Evolutionary conservation across 1,140 invertebrate genomes (phyloP).

Genomic region (Leptinotarsa undecemlineata): DNA sequence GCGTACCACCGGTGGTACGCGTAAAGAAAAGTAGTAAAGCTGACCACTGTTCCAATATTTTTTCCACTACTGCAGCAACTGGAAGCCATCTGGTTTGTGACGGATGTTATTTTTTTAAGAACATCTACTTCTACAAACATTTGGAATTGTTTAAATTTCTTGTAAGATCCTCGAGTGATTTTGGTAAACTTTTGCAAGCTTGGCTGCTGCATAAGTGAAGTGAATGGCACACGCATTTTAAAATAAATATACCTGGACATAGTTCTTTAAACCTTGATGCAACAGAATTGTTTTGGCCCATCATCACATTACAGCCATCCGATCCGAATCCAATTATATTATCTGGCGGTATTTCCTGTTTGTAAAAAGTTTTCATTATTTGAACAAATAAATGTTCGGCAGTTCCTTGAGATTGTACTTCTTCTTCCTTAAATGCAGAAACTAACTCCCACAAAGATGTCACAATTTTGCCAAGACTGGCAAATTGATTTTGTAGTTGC

Average conservation of each 20-base stretch:
- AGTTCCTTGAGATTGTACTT: constrained; percentile 40
- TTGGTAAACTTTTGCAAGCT: constrained; percentile 50
- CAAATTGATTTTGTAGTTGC: constrained; percentile 15
- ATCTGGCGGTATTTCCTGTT: constrained; percentile 43
- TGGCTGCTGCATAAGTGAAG: constrained; percentile 43
- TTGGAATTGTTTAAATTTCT: constrained; percentile 23
- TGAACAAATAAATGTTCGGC: constrained; percentile 46
- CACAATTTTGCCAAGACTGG: constrained; percentile 36
- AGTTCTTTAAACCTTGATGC: constrained; percentile 38
- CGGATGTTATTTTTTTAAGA: constrained; percentile 23
- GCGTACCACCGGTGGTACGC: no score
- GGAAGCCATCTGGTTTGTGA: constrained; percentile 48
- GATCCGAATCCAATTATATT: constrained; percentile 54
- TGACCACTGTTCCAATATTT: constrained; percentile 38
- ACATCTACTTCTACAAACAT: not conserved
- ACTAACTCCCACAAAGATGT: constrained; percentile 49
- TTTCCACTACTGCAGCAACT: constrained; percentile 37
- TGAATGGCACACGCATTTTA: constrained; percentile 54
- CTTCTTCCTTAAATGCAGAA: constrained; percentile 36
- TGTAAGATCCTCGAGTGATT: constrained; percentile 45
- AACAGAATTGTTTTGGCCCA: constrained; percentile 52
- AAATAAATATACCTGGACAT: constrained; percentile 48
- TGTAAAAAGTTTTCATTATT: constrained; percentile 42
- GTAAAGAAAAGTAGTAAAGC: constrained; percentile 14
- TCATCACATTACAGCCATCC: constrained; percentile 52